Evolutionary conservation across 2,113 vertebrate genomes (phyloP), one percentile per base, ranked within the genome.

Genomic region (Cyanoderma ruficeps): DNA sequence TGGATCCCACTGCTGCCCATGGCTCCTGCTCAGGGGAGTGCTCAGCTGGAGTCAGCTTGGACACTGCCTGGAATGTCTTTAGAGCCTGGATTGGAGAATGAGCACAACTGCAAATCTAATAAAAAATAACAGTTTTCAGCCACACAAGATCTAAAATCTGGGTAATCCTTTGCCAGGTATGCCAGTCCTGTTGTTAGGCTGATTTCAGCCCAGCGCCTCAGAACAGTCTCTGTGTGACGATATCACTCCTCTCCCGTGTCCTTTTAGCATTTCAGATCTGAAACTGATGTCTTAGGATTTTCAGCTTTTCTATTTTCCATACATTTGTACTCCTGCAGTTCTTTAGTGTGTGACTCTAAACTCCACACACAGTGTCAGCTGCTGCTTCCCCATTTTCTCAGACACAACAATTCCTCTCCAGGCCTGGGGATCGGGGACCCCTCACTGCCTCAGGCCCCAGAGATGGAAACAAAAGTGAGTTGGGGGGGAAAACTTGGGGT

Each of bases 1-100:
- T 2, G 5, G 57, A n/a, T 37, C 56, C 74, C 59, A 31, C 19
- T 1, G 5, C 46, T 25, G 64, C 30, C 75, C 0, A 0, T 1
- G 4, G 53, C 33, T 22, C 15, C 5, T 30, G 27, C 39, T 28
- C 11, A 0, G 4, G 4, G 15, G 20, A 28, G 15, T 0, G 4
- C 33, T 37, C 57, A 16, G 46, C n/a, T 28, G 35, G 68, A 67
- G 20, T 21, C 1, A 0, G 0, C 47, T 16, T 11, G 0, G 20
- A 22, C 5, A 2, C 31, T 20, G 25, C 74, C 28, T 9, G 23
- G 30, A 57, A n/a, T 2, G 12, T 9, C 63, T 64, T 56, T 7
- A 30, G 44, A 47, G 14, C 4, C 3, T 11, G 30, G 41, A 17
- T 6, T 37, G 33, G 77, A 23, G 71, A 70, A 42, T 1, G 5